Base-by-base conservation (phyloP, 2,888 invertebrate species). In the Drosophila meridionalis region DNA sequence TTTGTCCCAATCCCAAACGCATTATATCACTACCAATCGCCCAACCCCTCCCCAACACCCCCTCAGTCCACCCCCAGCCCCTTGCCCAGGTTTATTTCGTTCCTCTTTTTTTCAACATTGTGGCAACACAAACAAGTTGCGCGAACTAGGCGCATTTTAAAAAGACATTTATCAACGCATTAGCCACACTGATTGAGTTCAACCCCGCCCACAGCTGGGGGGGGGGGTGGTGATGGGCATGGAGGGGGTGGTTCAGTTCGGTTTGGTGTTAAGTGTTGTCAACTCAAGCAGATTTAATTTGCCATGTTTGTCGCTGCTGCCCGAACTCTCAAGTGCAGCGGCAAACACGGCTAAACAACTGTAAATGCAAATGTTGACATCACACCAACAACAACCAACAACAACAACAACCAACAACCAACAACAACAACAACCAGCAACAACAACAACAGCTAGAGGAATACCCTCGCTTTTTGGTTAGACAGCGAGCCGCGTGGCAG, bases 201-300 rank as follows among this genome's bases (percentile, higher is more conserved):
- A 68, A 63, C 69, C 70, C 70, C 64, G 36, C 62, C 58, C 47
- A n/a, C 7, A 26, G 38, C 52, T 8, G 45, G 2, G 26, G 26
- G 3, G 30, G 0, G 28, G 26, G 45, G 1, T 8, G 30, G 8
- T 8, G 34, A 11, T 47, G 12, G n/a, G n/a, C 4, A 36, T 40
- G 32, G 34, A n/a, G 50, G 40, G 6, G 11, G 6, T 11, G n/a
- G n/a, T 30, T 30, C 30, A 45, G n/a, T 55, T 57, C 32, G 47
- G 42, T 45, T 69, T 64, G 70, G 76, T 89, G 90, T 87, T 90
- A 87, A 87, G 88, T 84, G 90, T 83, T 91, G 92, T 91, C 89
- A 91, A 92, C 86, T 91, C 91, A 87, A 91, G 87, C 92, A 83
- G 90, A 91, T 92, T 92, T 91, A 92, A 91, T 91, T 91, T 90